These are phyloP conservation scores for Ethmia dodecea DNA, from an alignment of 2,888 invertebrate species.

Conservation along the genomic window DNA sequence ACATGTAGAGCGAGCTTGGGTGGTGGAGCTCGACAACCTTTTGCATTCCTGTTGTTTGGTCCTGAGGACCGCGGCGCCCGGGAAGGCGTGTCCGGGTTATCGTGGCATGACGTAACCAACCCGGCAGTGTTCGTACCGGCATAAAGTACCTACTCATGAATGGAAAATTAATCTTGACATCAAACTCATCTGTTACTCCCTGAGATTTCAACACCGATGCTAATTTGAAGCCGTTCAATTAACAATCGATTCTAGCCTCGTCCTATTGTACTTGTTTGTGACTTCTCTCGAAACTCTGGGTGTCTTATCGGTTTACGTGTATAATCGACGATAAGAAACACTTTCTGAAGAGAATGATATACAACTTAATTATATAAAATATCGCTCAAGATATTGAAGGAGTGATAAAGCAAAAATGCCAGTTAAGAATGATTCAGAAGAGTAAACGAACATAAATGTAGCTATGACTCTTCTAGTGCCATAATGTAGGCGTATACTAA, in stretches of 20 bases:
- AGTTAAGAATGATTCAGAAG: constrained; percentile 4
- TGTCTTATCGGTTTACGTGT: constrained; percentile 42
- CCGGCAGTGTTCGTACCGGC: constrained; percentile 27
- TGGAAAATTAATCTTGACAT: constrained; percentile 7
- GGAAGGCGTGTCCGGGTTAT: constrained; percentile 71
- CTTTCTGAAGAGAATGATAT: constrained; percentile 31
- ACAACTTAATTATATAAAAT: constrained; percentile 28
- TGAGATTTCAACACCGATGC: constrained; percentile 15
- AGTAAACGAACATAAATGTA: constrained; percentile 7
- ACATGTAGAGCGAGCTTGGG: constrained; percentile 62
- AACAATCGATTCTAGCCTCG: neutral
- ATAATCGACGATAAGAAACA: constrained; percentile 41
- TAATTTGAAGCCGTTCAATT: constrained; percentile 7
- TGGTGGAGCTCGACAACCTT: constrained; percentile 47
- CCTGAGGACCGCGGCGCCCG: constrained; percentile 63
- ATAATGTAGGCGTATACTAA: constrained; percentile 49
- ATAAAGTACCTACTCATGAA: neutral
- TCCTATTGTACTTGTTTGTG: neutral
- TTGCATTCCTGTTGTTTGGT: constrained; percentile 57
- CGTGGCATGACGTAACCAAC: constrained; percentile 65
- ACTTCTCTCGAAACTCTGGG: constrained; percentile 31
- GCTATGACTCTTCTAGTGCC: constrained; percentile 14
- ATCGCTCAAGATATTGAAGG: constrained; percentile 3
- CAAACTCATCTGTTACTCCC: constrained; percentile 17
- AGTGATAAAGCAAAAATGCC: neutral